Conservation (phyloP, 2,888 invertebrate genomes). For the Mongoloraphidia duomilia region DNA sequence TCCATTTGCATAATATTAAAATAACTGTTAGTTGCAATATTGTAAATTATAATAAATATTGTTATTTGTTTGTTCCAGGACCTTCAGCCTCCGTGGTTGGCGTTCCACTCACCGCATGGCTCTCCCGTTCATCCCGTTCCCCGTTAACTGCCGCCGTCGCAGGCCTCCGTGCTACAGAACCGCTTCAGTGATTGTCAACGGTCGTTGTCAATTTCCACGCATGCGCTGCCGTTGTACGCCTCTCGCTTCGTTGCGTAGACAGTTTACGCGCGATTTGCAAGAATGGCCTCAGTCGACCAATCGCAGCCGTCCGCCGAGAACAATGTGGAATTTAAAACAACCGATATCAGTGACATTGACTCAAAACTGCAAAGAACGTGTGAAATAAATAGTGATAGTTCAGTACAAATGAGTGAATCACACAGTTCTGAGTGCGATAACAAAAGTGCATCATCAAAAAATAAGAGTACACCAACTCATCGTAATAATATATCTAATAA, state of each 20-base stretch:
- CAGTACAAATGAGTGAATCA: neutral
- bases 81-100: conserved; percentile 22
- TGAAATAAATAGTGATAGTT: neutral
- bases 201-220: conserved; percentile 13
- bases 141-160: conserved; percentile 6
- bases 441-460: no score
- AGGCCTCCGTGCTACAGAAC: conserved; percentile 15
- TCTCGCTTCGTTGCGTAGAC: conserved; percentile 28
- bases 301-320: neutral
- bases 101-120: conserved; percentile 25
- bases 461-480: no score
- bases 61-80: conserved; percentile 20
- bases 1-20: neutral
- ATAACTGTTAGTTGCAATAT: neutral
- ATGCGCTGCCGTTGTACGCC: conserved; percentile 18
- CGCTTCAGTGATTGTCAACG: conserved; percentile 10
- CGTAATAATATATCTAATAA: no score
- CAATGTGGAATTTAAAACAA: neutral
- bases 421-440: no score
- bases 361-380: neutral
- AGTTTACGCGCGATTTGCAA: conserved; percentile 30
- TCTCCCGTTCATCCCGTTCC: conserved; percentile 20
- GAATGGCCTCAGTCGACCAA: conserved; percentile 27
- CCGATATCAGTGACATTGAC: neutral
- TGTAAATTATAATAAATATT: neutral